Base-by-base conservation (phyloP, 2,797 vertebrate species). In the Poeciliopsis paucimaculata region DNA sequence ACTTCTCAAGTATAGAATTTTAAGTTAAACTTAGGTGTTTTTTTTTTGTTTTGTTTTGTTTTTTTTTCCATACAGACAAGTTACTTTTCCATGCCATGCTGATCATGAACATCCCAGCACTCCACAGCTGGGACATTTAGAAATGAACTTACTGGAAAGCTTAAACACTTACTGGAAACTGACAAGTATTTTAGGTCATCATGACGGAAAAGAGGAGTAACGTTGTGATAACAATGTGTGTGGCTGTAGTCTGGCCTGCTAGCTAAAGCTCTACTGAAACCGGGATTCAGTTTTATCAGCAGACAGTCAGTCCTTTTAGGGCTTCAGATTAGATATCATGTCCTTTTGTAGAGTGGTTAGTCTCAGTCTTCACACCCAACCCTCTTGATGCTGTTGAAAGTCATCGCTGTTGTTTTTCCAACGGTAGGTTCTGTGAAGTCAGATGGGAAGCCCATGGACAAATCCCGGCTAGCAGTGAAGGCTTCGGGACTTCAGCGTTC, bases 401-500 rank as follows among this genome's bases (percentile, higher is more conserved):
- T 90, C 83, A 89, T 85, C 72, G 26, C 2, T 55, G 34, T 31
- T 72, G 70, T 74, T 60, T 82, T 73, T 39, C 34, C 77, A 64
- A 70, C 26, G 77, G 4, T 31, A 94, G 94, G 94, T 75, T 77
- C 92, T 3, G 82, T 89, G 0, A 94, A 90, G 80, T 88, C 93
- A 20, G 94, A 94, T 34, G 91, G 88, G 49, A 94, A 93, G 79
- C 93, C 93, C 26, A 86, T 96, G 0, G 98, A 98, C 88, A 99
- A 98, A 89, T 96, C 95, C 73, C 97, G 97, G 71, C 93, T 98
- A 83, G 96, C 96, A 0, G 94, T 98, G 86, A 98, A 98, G 95
- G 90, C 93, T 43, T 94, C 97, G 0, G 95, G 97, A 16, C 95
- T 99, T 45, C 98, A 98, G 90, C 97, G 98, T 2, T 99, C 98